A percentile compares a stretch with the other conserved stretches of the same genome.
Conservation (phyloP, 2,113 vertebrate genomes). For the Hystrix cristata region DNA sequence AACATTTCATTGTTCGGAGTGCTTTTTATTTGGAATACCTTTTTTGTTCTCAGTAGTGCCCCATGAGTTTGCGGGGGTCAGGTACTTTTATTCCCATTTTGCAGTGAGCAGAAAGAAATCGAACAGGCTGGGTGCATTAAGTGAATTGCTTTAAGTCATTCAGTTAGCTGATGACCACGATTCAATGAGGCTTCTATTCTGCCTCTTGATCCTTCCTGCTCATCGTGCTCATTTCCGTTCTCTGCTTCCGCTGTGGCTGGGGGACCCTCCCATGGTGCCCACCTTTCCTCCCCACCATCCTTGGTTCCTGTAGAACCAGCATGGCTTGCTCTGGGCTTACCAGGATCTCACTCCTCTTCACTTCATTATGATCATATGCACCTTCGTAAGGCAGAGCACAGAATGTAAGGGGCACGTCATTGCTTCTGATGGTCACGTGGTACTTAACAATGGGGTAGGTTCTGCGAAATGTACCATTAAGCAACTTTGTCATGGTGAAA, state of each 20-base stretch:
- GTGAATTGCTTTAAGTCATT: not conserved
- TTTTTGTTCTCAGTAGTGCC: slow-evolving; percentile 4
- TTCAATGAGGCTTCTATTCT: not conserved
- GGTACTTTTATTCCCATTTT: slow-evolving; percentile 61
- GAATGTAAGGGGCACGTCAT: not conserved
- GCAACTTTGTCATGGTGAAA: not conserved
- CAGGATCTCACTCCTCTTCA: not conserved
- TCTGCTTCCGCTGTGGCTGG: too few species aligned
- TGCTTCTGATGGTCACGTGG: not conserved
- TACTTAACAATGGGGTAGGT: not conserved
- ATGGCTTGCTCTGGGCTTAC: not conserved
- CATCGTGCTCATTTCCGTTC: not conserved
- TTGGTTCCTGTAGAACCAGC: not conserved
- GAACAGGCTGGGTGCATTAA: not conserved
- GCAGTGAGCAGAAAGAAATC: not conserved
- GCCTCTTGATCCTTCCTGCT: not conserved
- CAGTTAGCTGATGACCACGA: not conserved
- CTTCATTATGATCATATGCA: not conserved
- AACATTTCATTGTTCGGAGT: slow-evolving; percentile 26
- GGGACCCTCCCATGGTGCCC: not conserved
- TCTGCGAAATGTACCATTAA: not conserved
- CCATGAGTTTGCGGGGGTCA: not conserved
- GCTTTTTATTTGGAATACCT: slow-evolving; percentile 48
- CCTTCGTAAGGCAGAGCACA: not conserved
- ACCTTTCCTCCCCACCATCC: not conserved